A percentile compares a stretch with the other conserved stretches of the same genome.
Conservation (phyloP, 2,797 vertebrate genomes). For the Hippocampus kuda region DNA sequence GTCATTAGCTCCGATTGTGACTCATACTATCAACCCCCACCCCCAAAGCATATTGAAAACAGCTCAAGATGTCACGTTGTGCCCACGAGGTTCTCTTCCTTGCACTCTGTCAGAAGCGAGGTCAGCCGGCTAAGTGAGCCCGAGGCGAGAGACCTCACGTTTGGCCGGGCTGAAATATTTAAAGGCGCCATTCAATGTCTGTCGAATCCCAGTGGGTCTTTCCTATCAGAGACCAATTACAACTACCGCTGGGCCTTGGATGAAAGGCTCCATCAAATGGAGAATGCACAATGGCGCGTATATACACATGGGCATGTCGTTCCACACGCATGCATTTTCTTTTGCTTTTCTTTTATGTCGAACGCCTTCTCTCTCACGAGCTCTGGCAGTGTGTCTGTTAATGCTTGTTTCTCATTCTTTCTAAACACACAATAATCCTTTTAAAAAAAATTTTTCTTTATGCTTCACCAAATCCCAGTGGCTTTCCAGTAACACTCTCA, state of each 20-base stretch:
- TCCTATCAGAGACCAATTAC: slow-evolving; percentile 60
- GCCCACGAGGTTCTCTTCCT: slow-evolving; percentile 12
- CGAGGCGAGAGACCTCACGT: slow-evolving; percentile 44
- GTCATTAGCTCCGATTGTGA: not conserved
- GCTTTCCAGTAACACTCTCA: slow-evolving; percentile 28
- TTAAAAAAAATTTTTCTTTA: slow-evolving; percentile 18
- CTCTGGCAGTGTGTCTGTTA: slow-evolving; percentile 13
- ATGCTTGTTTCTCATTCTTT: slow-evolving; percentile 29
- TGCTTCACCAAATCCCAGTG: slow-evolving; percentile 33
- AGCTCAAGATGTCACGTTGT: not conserved
- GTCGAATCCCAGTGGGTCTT: slow-evolving; percentile 38
- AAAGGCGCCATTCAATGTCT: slow-evolving; percentile 48
- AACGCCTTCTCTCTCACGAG: slow-evolving; percentile 4
- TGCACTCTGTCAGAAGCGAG: slow-evolving; percentile 25
- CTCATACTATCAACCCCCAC: not conserved
- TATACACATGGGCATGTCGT: not conserved
- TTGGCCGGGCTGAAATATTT: slow-evolving; percentile 50
- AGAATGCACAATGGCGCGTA: slow-evolving; percentile 3
- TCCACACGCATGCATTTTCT: not conserved
- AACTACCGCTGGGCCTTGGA: slow-evolving; percentile 34
- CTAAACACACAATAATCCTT: slow-evolving; percentile 36
- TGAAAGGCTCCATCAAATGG: slow-evolving; percentile 41
- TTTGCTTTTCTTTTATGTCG: slow-evolving; percentile 7
- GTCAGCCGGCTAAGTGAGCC: slow-evolving; percentile 34
- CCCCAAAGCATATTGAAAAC: not conserved